phyloP scores from a whole-genome alignment of 2,113 vertebrate genomes.

The Atrichornis clamosus region DNA sequence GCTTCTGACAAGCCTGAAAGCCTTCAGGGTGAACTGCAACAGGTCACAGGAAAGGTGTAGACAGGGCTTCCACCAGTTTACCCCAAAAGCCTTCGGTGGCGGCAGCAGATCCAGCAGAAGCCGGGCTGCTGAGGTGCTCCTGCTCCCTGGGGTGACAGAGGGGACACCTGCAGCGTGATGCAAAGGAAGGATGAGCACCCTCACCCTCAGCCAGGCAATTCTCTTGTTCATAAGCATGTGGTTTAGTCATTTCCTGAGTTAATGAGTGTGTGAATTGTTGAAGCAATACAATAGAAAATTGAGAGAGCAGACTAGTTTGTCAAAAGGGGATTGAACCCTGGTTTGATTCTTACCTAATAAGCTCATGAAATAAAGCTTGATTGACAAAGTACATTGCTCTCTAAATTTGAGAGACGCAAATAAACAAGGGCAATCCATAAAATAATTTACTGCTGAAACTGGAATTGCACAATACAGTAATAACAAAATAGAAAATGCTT shows the following conservation, averaged over 20 bases:
- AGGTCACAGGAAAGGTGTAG: background rate
- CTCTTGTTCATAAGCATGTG: background rate
- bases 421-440: background rate
- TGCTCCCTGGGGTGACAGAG: no score
- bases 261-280: background rate
- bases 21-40: background rate
- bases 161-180: background rate
- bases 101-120: background rate
- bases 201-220: background rate
- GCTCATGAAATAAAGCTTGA: background rate
- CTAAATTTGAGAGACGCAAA: background rate
- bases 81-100: background rate
- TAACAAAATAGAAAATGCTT: background rate
- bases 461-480: background rate
- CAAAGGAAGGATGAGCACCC: background rate
- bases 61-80: background rate
- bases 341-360: background rate
- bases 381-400: background rate
- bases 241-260: background rate
- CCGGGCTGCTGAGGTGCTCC: background rate
- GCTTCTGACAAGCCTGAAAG: background rate
- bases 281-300: background rate
- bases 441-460: background rate
- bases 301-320: background rate
- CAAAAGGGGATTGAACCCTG: background rate